These are phyloP conservation scores for Hanleya hanleyi DNA, from an alignment of 2,888 invertebrate genomes.

Conservation along the genomic window DNA sequence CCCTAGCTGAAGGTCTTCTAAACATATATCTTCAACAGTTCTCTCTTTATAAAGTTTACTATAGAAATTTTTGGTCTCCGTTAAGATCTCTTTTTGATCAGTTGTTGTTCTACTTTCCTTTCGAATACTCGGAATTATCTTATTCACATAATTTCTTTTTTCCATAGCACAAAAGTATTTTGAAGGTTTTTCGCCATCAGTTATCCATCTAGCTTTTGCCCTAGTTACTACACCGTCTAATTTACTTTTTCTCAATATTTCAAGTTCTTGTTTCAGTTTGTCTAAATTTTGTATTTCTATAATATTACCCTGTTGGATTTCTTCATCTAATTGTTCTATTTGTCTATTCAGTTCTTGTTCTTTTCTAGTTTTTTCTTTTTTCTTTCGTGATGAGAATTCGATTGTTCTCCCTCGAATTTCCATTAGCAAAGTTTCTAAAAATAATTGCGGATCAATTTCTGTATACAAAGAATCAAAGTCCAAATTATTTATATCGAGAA, in stretches of 20 bases:
- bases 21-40: neutral
- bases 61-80: no score
- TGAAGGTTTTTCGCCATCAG: neutral
- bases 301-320: neutral
- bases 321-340: neutral
- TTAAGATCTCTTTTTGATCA: neutral
- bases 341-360: neutral
- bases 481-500: neutral
- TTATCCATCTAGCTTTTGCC: neutral
- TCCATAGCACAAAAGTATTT: neutral
- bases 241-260: neutral
- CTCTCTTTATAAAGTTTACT: neutral
- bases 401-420: neutral
- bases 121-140: neutral
- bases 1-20: neutral
- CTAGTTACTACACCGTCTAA: neutral
- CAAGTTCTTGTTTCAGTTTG: neutral
- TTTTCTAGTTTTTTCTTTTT: conserved; percentile 16
- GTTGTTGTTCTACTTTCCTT: neutral
- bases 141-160: neutral
- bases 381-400: neutral
- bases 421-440: neutral
- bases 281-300: neutral
- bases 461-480: neutral
- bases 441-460: neutral